Evolutionary conservation across 2,888 invertebrate species (phyloP).

Genomic region (Patella caerulea): DNA sequence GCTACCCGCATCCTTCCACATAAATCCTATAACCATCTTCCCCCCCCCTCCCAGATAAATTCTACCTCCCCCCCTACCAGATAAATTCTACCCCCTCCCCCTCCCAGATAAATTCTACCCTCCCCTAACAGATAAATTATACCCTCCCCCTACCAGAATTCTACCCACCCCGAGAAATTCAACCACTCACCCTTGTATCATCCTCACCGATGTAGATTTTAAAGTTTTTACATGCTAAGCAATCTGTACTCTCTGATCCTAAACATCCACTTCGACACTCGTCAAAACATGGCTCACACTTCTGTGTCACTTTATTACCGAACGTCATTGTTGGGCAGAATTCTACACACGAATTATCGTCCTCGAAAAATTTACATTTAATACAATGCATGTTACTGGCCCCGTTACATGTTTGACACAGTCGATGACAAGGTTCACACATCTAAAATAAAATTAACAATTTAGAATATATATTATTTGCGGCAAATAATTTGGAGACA

Average conservation of each 20-base stretch:
- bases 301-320: conserved; percentile 81
- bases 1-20: no score
- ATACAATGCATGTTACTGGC: conserved; percentile 89
- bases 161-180: background rate
- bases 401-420: conserved; percentile 89
- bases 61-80: no score
- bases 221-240: conserved; percentile 59
- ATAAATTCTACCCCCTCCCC: background rate
- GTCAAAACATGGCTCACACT: conserved; percentile 82
- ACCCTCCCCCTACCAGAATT: background rate
- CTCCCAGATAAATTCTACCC: background rate
- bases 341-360: conserved; percentile 80
- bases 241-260: conserved; percentile 59
- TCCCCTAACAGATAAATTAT: no score
- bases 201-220: conserved; percentile 53
- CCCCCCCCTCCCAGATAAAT: no score
- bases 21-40: no score
- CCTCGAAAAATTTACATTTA: conserved; percentile 87
- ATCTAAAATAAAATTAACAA: conserved; percentile 72
- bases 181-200: conserved; percentile 18
- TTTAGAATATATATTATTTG: no score
- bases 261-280: conserved; percentile 82
- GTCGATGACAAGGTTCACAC: conserved; percentile 90
- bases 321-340: conserved; percentile 89
- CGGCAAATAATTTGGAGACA: no score